Conservation (phyloP, 2,797 vertebrate genomes). For the Coranthus polyacanthus region DNA sequence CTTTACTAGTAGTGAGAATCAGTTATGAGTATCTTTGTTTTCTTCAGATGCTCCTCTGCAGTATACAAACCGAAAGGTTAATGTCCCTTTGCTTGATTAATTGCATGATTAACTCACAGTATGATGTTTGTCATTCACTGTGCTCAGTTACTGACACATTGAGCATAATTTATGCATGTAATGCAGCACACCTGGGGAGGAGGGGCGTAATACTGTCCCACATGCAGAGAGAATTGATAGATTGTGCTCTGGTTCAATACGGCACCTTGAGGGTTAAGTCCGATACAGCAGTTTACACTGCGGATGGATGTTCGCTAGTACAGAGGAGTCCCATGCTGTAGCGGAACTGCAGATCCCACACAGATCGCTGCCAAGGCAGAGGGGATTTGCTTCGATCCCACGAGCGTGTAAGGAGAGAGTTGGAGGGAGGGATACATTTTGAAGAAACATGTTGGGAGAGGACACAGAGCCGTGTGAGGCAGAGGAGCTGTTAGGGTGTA, state of each 20-base stretch:
- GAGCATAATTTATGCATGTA: conserved; percentile 65
- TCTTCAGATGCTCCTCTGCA: conserved; percentile 25
- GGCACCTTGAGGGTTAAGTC: conserved; percentile 82
- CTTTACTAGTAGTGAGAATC: conserved; percentile 12
- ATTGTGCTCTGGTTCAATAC: conserved; percentile 30
- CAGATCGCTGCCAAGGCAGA: conserved; percentile 80
- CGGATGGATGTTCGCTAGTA: conserved; percentile 85
- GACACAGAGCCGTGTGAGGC: conserved; percentile 33
- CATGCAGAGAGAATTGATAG: conserved; percentile 50
- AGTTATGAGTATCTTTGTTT: conserved; percentile 3
- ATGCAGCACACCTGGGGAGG: conserved; percentile 70
- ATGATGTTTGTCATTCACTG: conserved; percentile 23
- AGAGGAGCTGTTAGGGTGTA: conserved; percentile 43
- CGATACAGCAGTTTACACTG: conserved; percentile 88
- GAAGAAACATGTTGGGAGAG: conserved; percentile 48
- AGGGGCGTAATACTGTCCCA: conserved; percentile 37
- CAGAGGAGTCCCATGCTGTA: conserved; percentile 83
- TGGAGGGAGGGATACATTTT: conserved; percentile 37
- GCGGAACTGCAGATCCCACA: conserved; percentile 85
- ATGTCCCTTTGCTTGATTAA: background rate
- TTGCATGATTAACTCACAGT: conserved; percentile 1
- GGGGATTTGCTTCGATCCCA: conserved; percentile 74
- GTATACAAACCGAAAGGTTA: background rate
- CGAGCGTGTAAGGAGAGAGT: conserved; percentile 54
- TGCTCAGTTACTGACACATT: conserved; percentile 19